Evolutionary conservation across 2,797 vertebrate genomes (phyloP), one percentile per base, ranked within the genome.

Genomic region (Acestrorhynchus altus): DNA sequence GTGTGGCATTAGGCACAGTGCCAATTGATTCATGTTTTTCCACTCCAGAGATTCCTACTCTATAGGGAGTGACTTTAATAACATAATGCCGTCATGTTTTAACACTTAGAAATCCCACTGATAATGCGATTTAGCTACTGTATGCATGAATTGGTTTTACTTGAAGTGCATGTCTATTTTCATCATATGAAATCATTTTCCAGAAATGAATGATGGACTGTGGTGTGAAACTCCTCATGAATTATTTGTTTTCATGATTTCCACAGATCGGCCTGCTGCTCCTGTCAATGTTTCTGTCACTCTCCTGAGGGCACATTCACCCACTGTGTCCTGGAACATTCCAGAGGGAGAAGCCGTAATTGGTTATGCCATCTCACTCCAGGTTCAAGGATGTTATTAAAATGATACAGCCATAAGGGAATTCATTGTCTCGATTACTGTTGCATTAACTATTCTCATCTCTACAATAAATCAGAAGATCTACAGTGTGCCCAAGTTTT

Each of bases 201-300:
- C 15, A 44, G 26, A 35, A 35, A 35, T 35, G 31, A 35, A 35
- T 35, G 31, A 35, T 35, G 31, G 10, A n/a, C 16, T 0, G n/a
- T 8, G 4, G 6, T 24, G 42, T 35, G 24, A 24, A 51, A 22
- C 31, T 49, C 2, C 49, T 69, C 6, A 72, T 57, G 52, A 72
- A 73, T 80, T 9, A 39, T 68, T 76, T 57, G 56, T 24, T 56
- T 51, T 78, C 31, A 9, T 80, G 47, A 68, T 73, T 73, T 72
- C 66, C 20, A 64, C 74, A 84, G 84, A 84, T 66, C 83, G 83
- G 16, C 98, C 97, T 46, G 96, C 96, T 0, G 95, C 96, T 77
- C 98, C 98, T 0, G 96, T 98, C 87, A 99, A 99, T 24, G 92
- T 99, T 76, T 97, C 97, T 0, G 95, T 98, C 90, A 97, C 94